These are phyloP conservation scores for Acheta domesticus DNA, from an alignment of 2,888 invertebrate genomes.

Conservation along the genomic window DNA sequence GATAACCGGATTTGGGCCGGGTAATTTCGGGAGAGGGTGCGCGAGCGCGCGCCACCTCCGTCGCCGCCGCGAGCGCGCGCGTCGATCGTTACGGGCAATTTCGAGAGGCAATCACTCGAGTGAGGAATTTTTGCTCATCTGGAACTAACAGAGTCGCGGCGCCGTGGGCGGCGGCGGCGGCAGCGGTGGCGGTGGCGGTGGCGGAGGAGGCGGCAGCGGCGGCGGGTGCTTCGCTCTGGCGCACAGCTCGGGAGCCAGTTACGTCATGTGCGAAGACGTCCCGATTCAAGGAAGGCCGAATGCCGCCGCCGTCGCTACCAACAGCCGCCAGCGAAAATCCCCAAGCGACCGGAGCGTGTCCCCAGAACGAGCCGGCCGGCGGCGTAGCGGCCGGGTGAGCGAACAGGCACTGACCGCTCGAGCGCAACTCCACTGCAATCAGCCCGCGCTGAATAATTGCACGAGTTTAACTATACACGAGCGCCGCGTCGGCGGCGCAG, in stretches of 20 bases:
- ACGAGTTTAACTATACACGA: slow-evolving; percentile 3
- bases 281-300: not conserved
- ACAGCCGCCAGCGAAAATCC: not conserved
- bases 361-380: not conserved
- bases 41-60: not conserved
- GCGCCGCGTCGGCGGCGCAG: not conserved
- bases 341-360: too few relatives aligned
- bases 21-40: not conserved
- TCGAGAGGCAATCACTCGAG: too few relatives aligned
- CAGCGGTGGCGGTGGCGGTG: not conserved
- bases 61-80: too few relatives aligned
- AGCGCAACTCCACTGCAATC: slow-evolving; percentile 9
- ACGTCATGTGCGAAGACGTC: not conserved
- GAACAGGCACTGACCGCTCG: not conserved
- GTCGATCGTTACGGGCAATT: too few relatives aligned
- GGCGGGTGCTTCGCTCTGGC: not conserved
- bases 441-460: not conserved
- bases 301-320: not conserved
- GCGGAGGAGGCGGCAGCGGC: not conserved
- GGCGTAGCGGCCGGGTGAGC: not conserved
- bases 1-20: not conserved
- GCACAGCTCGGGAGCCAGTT: not conserved
- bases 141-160: not conserved
- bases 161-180: not conserved
- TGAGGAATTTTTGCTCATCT: not conserved